These are phyloP conservation scores for Poecilia latipinna DNA, from an alignment of 2,113 vertebrate species.

Conservation along the genomic window DNA sequence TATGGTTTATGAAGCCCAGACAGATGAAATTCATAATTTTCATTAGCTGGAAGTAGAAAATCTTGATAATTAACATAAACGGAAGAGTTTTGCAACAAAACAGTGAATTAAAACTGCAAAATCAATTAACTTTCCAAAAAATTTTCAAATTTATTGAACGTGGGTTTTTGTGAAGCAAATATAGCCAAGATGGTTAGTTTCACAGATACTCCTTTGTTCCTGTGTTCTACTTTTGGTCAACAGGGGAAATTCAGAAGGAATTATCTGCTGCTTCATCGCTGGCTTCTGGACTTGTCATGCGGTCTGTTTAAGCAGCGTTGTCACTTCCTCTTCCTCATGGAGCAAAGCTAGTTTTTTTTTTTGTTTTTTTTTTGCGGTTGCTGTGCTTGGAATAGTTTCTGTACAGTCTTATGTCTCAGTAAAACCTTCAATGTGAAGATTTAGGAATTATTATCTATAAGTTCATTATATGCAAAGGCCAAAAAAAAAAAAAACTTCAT, in stretches of 20 bases:
- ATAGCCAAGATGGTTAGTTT: not conserved
- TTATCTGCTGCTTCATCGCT: not conserved
- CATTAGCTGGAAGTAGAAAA: not conserved
- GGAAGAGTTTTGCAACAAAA: not conserved
- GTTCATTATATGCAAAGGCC: too few relatives aligned
- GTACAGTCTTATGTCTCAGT: not conserved
- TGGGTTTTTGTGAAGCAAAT: not conserved
- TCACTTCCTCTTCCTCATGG: not conserved
- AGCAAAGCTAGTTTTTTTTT: not conserved
- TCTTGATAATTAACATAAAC: not conserved
- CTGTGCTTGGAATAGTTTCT: not conserved
- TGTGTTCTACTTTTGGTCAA: not conserved
- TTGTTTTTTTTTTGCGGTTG: not conserved
- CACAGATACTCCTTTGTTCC: not conserved
- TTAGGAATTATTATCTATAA: not conserved
- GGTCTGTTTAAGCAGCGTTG: not conserved
- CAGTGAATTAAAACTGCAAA: not conserved
- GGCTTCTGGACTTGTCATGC: not conserved
- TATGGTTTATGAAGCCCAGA: not conserved
- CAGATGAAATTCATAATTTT: not conserved
- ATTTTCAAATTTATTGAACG: not conserved
- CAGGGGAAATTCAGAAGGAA: too few relatives aligned
- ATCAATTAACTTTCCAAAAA: not conserved
- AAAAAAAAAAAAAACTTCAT: too few relatives aligned
- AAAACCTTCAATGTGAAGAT: too few relatives aligned